phyloP scores from a whole-genome alignment of 2,113 vertebrate genomes.

The Cavia aperea region DNA sequence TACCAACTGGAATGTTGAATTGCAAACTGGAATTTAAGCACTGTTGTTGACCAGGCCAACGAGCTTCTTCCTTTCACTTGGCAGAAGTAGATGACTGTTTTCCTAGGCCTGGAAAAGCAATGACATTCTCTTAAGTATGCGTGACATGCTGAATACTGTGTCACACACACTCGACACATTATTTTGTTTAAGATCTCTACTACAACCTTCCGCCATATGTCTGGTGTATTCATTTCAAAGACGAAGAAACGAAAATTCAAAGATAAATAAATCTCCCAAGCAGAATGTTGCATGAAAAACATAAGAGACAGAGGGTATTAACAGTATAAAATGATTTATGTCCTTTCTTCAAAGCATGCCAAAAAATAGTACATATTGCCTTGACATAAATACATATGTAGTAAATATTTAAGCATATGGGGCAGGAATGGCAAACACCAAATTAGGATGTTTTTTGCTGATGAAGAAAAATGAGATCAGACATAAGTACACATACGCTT shows the following conservation, averaged over 20 bases:
- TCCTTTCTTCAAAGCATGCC: neutral
- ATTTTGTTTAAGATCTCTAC: conserved; percentile 26
- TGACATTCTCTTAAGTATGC: neutral
- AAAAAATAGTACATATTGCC: neutral
- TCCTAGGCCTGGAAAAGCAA: neutral
- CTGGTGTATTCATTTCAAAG: neutral
- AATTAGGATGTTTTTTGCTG: neutral
- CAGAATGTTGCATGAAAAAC: conserved; percentile 11
- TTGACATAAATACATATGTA: neutral
- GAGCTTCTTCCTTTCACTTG: neutral
- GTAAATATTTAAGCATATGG: neutral
- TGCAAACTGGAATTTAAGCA: neutral
- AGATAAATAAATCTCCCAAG: conserved; percentile 25
- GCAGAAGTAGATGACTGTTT: neutral
- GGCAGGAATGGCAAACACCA: neutral
- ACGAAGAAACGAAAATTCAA: neutral
- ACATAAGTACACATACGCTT: neutral
- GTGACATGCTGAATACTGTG: neutral
- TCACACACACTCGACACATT: neutral
- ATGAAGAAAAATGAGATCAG: neutral
- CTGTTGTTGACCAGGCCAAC: neutral
- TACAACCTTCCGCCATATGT: neutral
- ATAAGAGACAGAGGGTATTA: neutral
- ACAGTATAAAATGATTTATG: neutral
- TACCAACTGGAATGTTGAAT: neutral